Conservation (phyloP, 1,140 invertebrate species). For the Colletes latitarsis region DNA sequence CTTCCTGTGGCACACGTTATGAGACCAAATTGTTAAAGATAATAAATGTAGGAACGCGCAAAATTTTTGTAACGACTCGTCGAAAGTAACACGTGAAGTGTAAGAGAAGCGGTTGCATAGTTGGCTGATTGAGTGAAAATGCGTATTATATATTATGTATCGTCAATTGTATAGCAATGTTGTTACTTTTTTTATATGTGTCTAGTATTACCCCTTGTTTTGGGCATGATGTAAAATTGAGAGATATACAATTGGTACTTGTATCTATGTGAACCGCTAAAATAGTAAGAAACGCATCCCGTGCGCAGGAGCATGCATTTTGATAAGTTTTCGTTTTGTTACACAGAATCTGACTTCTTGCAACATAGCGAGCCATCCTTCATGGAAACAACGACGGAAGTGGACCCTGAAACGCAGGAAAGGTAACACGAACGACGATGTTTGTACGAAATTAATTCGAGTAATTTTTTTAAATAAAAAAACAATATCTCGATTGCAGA, state of each 20-base stretch:
- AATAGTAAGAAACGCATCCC: conserved; percentile 44
- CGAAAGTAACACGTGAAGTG: conserved; percentile 19
- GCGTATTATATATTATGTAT: conserved; percentile 71
- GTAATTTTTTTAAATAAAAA: not conserved
- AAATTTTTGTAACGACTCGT: not conserved
- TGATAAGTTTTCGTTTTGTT: conserved; percentile 67
- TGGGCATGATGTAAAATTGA: conserved; percentile 79
- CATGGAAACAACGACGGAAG: conserved; percentile 81
- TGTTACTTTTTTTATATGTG: conserved; percentile 79
- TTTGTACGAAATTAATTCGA: no score
- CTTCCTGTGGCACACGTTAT: conserved; percentile 29
- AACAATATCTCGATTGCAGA: conserved; percentile 66
- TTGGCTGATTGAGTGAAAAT: conserved; percentile 72
- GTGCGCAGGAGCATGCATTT: conserved; percentile 22
- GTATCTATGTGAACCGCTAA: conserved; percentile 69
- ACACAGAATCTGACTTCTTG: conserved; percentile 82
- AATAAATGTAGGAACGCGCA: not conserved
- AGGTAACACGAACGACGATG: conserved; percentile 73
- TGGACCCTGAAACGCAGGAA: conserved; percentile 81
- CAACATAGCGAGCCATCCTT: conserved; percentile 83
- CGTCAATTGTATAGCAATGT: conserved; percentile 75
- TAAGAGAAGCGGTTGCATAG: conserved; percentile 60
- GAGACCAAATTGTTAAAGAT: conserved; percentile 6
- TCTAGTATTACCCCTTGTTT: conserved; percentile 78
- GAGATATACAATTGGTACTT: conserved; percentile 70